Evolutionary conservation across 1,140 invertebrate species (phyloP).

Genomic region (Drosophila bifasciata): DNA sequence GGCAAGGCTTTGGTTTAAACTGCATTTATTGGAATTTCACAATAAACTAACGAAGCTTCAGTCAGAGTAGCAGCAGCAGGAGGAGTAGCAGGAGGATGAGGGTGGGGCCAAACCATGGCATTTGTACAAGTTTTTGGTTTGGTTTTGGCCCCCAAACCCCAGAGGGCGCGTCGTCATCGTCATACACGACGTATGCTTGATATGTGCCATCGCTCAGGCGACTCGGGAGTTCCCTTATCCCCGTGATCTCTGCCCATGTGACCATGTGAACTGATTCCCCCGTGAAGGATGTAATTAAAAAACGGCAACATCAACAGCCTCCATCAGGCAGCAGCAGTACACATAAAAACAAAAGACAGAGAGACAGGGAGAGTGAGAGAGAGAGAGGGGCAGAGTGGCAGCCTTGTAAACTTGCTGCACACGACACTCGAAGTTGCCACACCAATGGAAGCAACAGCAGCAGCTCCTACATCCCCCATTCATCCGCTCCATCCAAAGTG

Average conservation of each 20-base stretch:
- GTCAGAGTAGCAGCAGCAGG: background rate
- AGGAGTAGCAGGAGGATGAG: background rate
- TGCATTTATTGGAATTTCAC: constrained; percentile 77
- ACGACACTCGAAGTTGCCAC: constrained; percentile 50
- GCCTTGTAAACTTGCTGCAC: constrained; percentile 47
- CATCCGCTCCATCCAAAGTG: background rate
- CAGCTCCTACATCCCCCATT: background rate
- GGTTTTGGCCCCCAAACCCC: constrained; percentile 12
- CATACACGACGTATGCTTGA: too few relatives aligned
- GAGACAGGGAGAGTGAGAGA: constrained; percentile 5
- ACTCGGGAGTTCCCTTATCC: constrained; percentile 24
- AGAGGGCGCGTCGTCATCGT: background rate
- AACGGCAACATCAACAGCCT: constrained; percentile 60
- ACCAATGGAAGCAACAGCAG: constrained; percentile 1
- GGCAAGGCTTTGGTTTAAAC: constrained; percentile 38
- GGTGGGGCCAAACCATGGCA: constrained; percentile 66
- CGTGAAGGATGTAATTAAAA: constrained; percentile 75
- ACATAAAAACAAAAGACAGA: constrained; percentile 7
- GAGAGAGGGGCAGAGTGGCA: background rate
- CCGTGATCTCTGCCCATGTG: too few relatives aligned
- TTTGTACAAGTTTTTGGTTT: constrained; percentile 70
- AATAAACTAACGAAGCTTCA: constrained; percentile 65
- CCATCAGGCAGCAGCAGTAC: constrained; percentile 18
- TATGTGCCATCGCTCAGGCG: too few relatives aligned
- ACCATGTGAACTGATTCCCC: constrained; percentile 24